Evolutionary conservation across 92 coral and sea anemone genomes (phyloP).

Genomic region (Porites rus): DNA sequence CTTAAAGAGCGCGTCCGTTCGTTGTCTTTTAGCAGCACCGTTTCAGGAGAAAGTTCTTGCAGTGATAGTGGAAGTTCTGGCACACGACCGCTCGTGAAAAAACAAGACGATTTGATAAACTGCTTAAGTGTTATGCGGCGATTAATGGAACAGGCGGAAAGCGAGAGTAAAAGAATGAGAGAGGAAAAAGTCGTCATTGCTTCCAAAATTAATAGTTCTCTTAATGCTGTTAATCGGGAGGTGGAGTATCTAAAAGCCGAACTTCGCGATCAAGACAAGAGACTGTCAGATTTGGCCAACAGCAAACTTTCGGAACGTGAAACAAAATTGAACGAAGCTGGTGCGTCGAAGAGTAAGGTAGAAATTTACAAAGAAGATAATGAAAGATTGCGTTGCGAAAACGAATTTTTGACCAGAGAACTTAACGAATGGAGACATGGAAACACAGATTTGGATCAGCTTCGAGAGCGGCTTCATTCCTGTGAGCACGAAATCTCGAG

Average conservation of each 20-base stretch:
- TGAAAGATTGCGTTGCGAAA: slow-evolving; percentile 84
- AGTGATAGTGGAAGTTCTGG: slow-evolving; percentile 77
- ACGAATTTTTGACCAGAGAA: slow-evolving; percentile 74
- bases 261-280: slow-evolving; percentile 93
- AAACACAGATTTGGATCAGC: slow-evolving; percentile 86
- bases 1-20: slow-evolving; percentile 78
- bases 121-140: slow-evolving; percentile 97
- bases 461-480: slow-evolving; percentile 84
- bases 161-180: slow-evolving; percentile 91
- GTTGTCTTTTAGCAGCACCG: slow-evolving; percentile 72
- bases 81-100: slow-evolving; percentile 69
- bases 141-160: slow-evolving; percentile 97
- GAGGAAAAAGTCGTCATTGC: slow-evolving; percentile 94
- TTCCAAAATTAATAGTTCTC: slow-evolving; percentile 88
- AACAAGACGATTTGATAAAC: slow-evolving; percentile 90
- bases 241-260: slow-evolving; percentile 94
- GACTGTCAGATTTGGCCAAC: slow-evolving; percentile 81
- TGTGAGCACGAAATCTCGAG: slow-evolving; percentile 95
- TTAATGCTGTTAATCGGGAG: slow-evolving; percentile 93
- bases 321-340: slow-evolving; percentile 26
- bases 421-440: slow-evolving; percentile 85
- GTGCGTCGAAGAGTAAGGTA: slow-evolving; percentile 46
- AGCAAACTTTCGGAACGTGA: slow-evolving; percentile 25
- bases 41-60: slow-evolving; percentile 54
- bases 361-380: slow-evolving; percentile 77